Evolutionary conservation across 2,797 vertebrate genomes (phyloP).

Genomic region (Hippopotamyrus pictus): DNA sequence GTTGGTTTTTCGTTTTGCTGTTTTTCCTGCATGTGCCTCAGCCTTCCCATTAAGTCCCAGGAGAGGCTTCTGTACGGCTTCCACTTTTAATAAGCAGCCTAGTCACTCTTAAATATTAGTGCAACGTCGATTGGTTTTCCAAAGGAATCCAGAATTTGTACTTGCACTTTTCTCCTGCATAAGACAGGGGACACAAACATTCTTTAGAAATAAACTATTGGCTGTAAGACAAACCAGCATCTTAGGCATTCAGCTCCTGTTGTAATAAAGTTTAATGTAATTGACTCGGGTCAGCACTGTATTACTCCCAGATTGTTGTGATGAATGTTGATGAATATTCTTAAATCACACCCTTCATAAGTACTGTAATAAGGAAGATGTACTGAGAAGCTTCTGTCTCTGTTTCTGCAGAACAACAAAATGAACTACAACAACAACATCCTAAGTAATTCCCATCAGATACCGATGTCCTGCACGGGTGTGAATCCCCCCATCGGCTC

Average conservation of each 20-base stretch:
- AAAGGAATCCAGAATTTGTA: neutral
- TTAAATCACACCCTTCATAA: neutral
- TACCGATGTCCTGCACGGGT: constrained; percentile 66
- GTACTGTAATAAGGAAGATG: neutral
- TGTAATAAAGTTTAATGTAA: neutral
- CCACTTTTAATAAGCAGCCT: neutral
- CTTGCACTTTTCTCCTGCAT: neutral
- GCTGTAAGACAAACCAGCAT: neutral
- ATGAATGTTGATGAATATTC: neutral
- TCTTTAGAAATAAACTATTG: neutral
- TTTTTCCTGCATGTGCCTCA: neutral
- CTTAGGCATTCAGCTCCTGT: neutral
- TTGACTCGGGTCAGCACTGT: neutral
- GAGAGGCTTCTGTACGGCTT: neutral
- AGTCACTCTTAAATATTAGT: neutral
- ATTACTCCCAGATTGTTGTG: neutral
- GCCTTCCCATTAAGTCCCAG: neutral
- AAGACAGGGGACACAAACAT: neutral
- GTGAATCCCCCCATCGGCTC: constrained; percentile 64
- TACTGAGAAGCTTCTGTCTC: neutral
- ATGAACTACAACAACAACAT: constrained; percentile 79
- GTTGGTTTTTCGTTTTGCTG: neutral
- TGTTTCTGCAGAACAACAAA: constrained; percentile 78
- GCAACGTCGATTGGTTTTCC: neutral
- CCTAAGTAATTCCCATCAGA: constrained; percentile 59